Conservation (phyloP, 2,888 invertebrate species). For the Aphodius sticticus region DNA sequence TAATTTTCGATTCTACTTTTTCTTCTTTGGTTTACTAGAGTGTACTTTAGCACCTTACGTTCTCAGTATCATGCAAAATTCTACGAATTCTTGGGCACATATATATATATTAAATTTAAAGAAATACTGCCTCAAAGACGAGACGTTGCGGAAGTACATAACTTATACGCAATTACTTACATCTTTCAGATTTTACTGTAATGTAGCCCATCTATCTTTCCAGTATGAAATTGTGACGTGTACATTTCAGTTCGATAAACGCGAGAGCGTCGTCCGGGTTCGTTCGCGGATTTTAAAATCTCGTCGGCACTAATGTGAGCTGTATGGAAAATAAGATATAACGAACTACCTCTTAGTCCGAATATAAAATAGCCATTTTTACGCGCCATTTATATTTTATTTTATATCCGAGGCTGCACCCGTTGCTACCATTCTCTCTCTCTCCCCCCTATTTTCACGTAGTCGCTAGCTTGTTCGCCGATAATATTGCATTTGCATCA, state of each 20-base stretch:
- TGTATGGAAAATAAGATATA: constrained; percentile 9
- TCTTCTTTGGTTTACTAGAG: too few species aligned
- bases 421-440: background rate
- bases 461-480: constrained; percentile 10
- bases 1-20: too few species aligned
- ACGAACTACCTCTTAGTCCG: constrained; percentile 21
- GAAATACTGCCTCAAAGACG: background rate
- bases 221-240: background rate
- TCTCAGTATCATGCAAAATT: too few species aligned
- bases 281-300: constrained; percentile 4
- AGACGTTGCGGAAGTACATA: background rate
- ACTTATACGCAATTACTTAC: background rate
- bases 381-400: constrained; percentile 23
- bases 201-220: background rate
- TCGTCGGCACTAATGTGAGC: background rate
- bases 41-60: too few species aligned
- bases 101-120: background rate
- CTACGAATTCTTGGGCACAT: background rate
- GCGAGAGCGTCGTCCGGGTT: background rate
- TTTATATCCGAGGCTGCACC: background rate
- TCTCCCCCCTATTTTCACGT: background rate
- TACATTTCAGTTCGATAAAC: background rate
- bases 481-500: constrained; percentile 22
- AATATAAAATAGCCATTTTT: constrained; percentile 21
- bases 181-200: background rate